phyloP scores from a whole-genome alignment of 2,113 vertebrate genomes.

The Seriola dumerili region DNA sequence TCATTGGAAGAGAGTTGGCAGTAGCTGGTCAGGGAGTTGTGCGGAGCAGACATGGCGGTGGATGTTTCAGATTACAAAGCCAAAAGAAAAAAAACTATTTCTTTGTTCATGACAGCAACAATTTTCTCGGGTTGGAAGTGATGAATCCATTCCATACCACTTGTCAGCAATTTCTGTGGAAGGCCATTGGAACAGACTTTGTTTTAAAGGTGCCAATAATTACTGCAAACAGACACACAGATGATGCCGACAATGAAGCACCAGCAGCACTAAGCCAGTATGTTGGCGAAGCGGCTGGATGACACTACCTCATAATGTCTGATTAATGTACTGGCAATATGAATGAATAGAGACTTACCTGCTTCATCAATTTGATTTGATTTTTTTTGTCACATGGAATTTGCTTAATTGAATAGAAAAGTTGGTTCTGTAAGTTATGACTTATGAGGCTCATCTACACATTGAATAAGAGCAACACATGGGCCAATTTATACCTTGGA shows the following conservation, averaged over 20 bases:
- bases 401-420: constrained; percentile 26
- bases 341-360: constrained; percentile 32
- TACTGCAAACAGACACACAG: constrained; percentile 41
- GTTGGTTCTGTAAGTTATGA: constrained; percentile 4
- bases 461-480: constrained; percentile 11
- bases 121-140: constrained; percentile 28
- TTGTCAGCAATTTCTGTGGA: constrained; percentile 26
- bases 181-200: constrained; percentile 16
- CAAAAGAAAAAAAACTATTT: constrained; percentile 48
- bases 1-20: constrained; percentile 35
- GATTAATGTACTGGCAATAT: constrained; percentile 45
- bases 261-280: constrained; percentile 19
- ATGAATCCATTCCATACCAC: constrained; percentile 51
- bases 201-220: constrained; percentile 48
- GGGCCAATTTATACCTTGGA: constrained; percentile 11
- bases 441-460: constrained; percentile 17
- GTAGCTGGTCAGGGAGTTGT: constrained; percentile 42
- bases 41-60: constrained; percentile 8
- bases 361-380: constrained; percentile 30
- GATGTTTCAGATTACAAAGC: constrained; percentile 41
- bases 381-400: not conserved
- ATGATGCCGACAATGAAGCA: constrained; percentile 10
- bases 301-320: constrained; percentile 46
- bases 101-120: constrained; percentile 48
- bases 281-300: constrained; percentile 13